A percentile compares a stretch with the other conserved stretches of the same genome.
Conservation (phyloP, 2,797 vertebrate genomes). For the Tiaroga cobitis region DNA sequence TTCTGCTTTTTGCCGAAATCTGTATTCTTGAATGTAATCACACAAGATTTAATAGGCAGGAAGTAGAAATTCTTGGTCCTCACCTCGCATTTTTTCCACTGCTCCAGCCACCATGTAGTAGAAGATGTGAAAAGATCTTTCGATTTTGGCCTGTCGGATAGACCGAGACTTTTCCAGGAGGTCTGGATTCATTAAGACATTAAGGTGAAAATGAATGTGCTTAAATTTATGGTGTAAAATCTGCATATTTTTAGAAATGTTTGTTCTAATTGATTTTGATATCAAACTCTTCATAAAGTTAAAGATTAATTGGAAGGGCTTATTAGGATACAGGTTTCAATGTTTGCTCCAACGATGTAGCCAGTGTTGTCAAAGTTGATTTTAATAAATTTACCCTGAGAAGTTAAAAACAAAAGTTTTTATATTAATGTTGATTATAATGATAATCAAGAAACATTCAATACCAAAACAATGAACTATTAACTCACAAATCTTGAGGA, state of each 20-base stretch:
- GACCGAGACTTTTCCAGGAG: conserved; percentile 96
- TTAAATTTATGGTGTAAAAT: not conserved
- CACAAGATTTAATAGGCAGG: too few species aligned
- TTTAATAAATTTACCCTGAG: conserved; percentile 96
- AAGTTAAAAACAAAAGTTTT: not conserved
- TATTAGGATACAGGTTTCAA: conserved; percentile 96
- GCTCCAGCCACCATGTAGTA: conserved; percentile 94
- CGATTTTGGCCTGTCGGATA: conserved; percentile 92
- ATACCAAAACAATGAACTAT: not conserved
- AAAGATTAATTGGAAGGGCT: not conserved
- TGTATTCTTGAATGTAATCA: not conserved
- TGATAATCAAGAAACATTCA: not conserved
- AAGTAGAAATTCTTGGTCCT: conserved; percentile 27
- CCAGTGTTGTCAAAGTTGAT: conserved; percentile 98
- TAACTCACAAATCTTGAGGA: conserved; percentile 95
- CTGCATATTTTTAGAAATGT: not conserved
- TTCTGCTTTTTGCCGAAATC: not conserved
- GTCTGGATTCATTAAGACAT: conserved; percentile 77
- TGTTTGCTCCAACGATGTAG: conserved; percentile 96
- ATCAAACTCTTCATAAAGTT: not conserved
- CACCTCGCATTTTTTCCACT: conserved; percentile 82
- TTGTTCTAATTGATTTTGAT: not conserved
- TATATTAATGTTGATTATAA: conserved; percentile 10
- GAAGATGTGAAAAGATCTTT: conserved; percentile 96
- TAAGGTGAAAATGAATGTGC: conserved; percentile 58